A percentile compares a stretch with the other conserved stretches of the same genome.
Conservation (phyloP, 2,797 vertebrate species). For the Sphaeramia orbicularis region DNA sequence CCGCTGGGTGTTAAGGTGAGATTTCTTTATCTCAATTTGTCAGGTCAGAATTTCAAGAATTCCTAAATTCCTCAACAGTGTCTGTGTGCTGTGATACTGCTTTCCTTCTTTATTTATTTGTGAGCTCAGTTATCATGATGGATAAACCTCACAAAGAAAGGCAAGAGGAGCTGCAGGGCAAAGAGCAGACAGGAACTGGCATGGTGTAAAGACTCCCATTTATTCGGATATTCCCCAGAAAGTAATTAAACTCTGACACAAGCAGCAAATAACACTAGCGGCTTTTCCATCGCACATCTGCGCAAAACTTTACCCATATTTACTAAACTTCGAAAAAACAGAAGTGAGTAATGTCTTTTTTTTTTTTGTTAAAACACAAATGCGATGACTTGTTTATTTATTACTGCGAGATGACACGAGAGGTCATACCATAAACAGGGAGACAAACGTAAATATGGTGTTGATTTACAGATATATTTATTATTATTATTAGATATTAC, state of each 20-base stretch:
- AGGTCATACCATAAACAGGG: too few relatives aligned
- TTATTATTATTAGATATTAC: too few relatives aligned
- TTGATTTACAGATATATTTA: too few relatives aligned
- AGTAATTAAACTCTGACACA: slow-evolving; percentile 68
- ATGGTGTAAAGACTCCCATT: slow-evolving; percentile 53
- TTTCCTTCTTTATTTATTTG: slow-evolving; percentile 14
- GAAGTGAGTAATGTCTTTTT: too few relatives aligned
- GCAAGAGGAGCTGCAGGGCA: slow-evolving; percentile 34
- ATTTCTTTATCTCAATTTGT: slow-evolving; percentile 63
- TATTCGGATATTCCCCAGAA: slow-evolving; percentile 52
- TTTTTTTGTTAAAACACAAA: too few relatives aligned
- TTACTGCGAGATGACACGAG: too few relatives aligned
- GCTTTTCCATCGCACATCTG: too few relatives aligned
- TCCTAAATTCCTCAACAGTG: slow-evolving; percentile 46
- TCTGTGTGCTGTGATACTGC: slow-evolving; percentile 37
- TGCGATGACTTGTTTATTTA: too few relatives aligned
- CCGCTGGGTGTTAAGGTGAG: slow-evolving; percentile 55
- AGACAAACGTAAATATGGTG: too few relatives aligned
- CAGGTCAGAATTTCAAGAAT: slow-evolving; percentile 60
- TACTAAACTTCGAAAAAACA: too few relatives aligned
- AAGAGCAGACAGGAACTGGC: slow-evolving; percentile 22
- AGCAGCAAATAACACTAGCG: slow-evolving; percentile 17
- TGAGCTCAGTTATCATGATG: slow-evolving; percentile 50
- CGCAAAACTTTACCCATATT: too few relatives aligned
- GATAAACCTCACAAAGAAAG: slow-evolving; percentile 51